Percentiles rank a stretch among this genome's conserved stretches.
These are phyloP conservation scores for Riptortus pedestris DNA, from an alignment of 1,140 invertebrate species.

Conservation along the genomic window DNA sequence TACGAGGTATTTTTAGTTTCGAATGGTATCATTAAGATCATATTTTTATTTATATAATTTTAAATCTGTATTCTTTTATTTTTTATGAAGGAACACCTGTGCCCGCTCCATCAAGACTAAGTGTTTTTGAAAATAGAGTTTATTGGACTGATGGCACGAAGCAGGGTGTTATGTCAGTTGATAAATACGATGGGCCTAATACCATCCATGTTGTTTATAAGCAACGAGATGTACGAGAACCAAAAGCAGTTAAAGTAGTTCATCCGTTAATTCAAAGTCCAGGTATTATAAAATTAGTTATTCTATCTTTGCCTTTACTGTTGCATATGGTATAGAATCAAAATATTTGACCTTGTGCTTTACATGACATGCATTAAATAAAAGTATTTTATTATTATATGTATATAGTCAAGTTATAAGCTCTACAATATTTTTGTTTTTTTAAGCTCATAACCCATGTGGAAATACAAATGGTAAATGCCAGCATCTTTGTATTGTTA, in stretches of 20 bases:
- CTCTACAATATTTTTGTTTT: slow-evolving; percentile 1
- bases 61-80: not conserved
- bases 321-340: not conserved
- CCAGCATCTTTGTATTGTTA: slow-evolving; percentile 91
- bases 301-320: not conserved
- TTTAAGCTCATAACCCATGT: slow-evolving; percentile 71
- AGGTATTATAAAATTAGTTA: slow-evolving; percentile 34
- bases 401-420: too few species aligned
- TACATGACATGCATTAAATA: too few species aligned
- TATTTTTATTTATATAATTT: not conserved
- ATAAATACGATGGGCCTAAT: slow-evolving; percentile 71
- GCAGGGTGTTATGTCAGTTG: slow-evolving; percentile 83
- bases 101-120: slow-evolving; percentile 71
- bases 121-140: slow-evolving; percentile 81
- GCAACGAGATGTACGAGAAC: slow-evolving; percentile 66
- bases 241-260: slow-evolving; percentile 71
- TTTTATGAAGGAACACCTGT: slow-evolving; percentile 55
- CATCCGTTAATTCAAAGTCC: slow-evolving; percentile 65
- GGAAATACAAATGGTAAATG: slow-evolving; percentile 82
- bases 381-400: too few species aligned
- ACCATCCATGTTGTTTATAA: slow-evolving; percentile 71
- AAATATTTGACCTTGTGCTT: too few species aligned
- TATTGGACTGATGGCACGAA: slow-evolving; percentile 95
- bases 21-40: not conserved
- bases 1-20: slow-evolving; percentile 43